A percentile compares a stretch with the other conserved stretches of the same genome.
These are phyloP conservation scores for Zaprionus africanus DNA, from an alignment of 1,140 invertebrate genomes.

Conservation along the genomic window DNA sequence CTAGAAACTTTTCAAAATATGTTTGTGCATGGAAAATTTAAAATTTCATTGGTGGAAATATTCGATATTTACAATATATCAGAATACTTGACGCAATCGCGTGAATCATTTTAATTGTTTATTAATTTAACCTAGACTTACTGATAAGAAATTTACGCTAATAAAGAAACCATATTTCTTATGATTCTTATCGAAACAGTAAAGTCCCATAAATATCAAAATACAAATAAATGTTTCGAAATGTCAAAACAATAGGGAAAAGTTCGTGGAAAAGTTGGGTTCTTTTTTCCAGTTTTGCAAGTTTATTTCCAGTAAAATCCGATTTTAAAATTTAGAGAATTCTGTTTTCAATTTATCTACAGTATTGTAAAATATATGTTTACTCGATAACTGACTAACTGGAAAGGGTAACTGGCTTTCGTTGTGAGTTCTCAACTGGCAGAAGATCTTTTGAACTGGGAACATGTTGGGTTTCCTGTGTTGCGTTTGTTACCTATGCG, in stretches of 20 bases:
- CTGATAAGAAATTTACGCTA: not conserved
- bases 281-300: not conserved
- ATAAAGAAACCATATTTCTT: not conserved
- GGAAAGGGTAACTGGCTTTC: constrained; percentile 1
- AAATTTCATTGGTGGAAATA: not conserved
- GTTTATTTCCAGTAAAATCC: not conserved
- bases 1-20: too few relatives aligned
- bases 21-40: not conserved
- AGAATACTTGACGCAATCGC: not conserved
- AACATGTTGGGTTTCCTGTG: constrained; percentile 51
- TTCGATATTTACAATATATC: not conserved
- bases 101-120: not conserved
- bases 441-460: constrained; percentile 19
- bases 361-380: not conserved
- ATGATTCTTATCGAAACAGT: not conserved
- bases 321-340: too few relatives aligned
- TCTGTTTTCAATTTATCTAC: not conserved
- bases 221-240: too few relatives aligned
- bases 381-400: not conserved
- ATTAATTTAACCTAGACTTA: not conserved
- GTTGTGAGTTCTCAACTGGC: constrained; percentile 19
- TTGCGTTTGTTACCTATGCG: not conserved
- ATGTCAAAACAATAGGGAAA: not conserved
- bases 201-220: not conserved
- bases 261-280: not conserved